Base-by-base conservation (phyloP, 2,797 vertebrate species). In the Micrastur ruficollis region DNA sequence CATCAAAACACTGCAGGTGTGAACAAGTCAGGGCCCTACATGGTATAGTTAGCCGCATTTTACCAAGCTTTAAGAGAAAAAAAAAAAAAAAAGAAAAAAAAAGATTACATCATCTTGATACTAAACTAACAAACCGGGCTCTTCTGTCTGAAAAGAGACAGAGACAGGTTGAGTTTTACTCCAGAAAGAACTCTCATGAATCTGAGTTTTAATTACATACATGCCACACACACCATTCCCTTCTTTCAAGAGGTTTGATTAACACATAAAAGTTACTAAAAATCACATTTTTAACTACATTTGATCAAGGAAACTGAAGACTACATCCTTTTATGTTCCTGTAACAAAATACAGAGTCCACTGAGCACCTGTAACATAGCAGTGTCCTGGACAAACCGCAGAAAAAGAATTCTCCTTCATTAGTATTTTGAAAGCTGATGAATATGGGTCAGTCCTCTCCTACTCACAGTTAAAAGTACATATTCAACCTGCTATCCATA, bases 1-100 rank as follows among this genome's bases (percentile, higher is more conserved):
- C 99, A 90, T 99, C 99, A 53, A 99, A 99, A 90, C 99, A 99
- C 82, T 99, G 99, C 95, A 99, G 98, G 98, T 99, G 99, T 47
- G 99, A 99, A 96, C 99, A 99, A 5, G 99, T 99, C 97, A 99
- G 97, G 29, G 99, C 99, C 86, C 99, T 98, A 92, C 99, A 99
- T 1, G 99, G 99, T 97, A 99, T 99, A 97, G 99, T 99, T 94
- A 99, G 98, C 65, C 99, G 98, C 99, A 99, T 99, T 96, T 99
- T 99, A 76, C 99, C 99, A 79, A 99, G 98, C 99, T 99, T 94
- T 10, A 82, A 97, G 56, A 96, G 32, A 27, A 89, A 17, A 47
- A 40, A 68, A n/a, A 40, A 22, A 36, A 34, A 83, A 8, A 76
- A 42, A 12, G 16, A 42, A 42, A 42, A 16, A 25, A 8, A 3